Base-by-base conservation (phyloP, 2,888 invertebrate genomes). In the Anticlea derivata region DNA sequence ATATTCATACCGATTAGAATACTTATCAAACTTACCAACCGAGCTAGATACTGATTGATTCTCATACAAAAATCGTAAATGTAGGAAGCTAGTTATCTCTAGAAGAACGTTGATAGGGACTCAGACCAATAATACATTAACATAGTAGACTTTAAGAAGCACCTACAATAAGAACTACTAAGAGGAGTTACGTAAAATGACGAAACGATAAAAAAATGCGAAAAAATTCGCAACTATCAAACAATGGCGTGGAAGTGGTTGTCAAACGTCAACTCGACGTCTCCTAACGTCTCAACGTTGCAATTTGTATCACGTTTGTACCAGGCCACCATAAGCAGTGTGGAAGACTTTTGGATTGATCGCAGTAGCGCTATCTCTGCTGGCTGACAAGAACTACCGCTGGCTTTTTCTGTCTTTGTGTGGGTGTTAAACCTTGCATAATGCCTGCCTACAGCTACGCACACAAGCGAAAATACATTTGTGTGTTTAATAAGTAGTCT, bases 281-380 rank as follows among this genome's bases (percentile, higher is more conserved):
- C 60, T 63, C 62, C 59, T 69, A 66, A 68, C 68, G 75, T 77
- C 78, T 78, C 82, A 86, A 87, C 86, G 87, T 88, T 88, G 89
- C 87, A 88, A 88, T 87, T 86, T 87, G 78, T 78, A 82, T 80
- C 81, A 81, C 76, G 70, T 69, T 78, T 68, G 66, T 83, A 89
- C 86, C 57, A 87, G 81, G 86, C 58, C 35, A 56, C 1, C 78
- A 88, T 76, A 66, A 66, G 60, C 12, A 2, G 0, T 6, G 35
- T 54, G 13, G 61, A 58, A 12, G 33, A 1, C 7, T 10, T 5
- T 5, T 12, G 4, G 7, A 11, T 30, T 3, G 2, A 7, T 7
- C 2, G 17, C 6, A 4, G 29, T 37, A 62, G 56, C 69, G 78
- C 66, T 74, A 71, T 63, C 85, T 80, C 31, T 38, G 26, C 8